These are phyloP conservation scores for Agrotis segetum DNA, from an alignment of 2,888 invertebrate species.

Conservation along the genomic window DNA sequence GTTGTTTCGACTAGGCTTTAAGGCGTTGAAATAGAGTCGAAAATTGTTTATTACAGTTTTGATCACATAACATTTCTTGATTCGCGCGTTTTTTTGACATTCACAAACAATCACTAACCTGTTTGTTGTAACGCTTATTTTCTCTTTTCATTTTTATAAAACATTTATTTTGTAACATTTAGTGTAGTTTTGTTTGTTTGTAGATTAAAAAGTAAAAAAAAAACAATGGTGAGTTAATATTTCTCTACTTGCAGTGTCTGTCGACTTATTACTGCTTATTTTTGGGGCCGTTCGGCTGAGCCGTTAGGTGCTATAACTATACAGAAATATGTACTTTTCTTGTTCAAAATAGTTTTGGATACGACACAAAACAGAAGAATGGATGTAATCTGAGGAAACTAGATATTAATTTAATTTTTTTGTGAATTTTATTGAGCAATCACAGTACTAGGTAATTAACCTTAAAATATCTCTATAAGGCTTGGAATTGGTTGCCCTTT, in stretches of 20 bases:
- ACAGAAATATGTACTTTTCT: background rate
- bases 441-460: slow-evolving; percentile 10
- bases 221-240: slow-evolving; percentile 48
- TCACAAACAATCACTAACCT: slow-evolving; percentile 45
- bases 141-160: slow-evolving; percentile 13
- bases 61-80: slow-evolving; percentile 20
- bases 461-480: slow-evolving; percentile 5
- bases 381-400: too few species aligned
- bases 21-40: rapidly evolving
- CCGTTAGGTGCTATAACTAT: background rate
- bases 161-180: slow-evolving; percentile 26
- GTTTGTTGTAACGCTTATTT: slow-evolving; percentile 46
- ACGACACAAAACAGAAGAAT: background rate
- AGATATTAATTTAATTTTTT: too few species aligned
- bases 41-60: slow-evolving; percentile 8
- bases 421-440: background rate
- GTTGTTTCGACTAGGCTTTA: background rate
- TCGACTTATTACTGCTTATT: background rate
- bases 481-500: too few species aligned
- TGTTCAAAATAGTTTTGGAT: background rate
- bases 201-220: slow-evolving; percentile 20
- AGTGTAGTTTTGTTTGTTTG: slow-evolving; percentile 5
- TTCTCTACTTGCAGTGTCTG: background rate
- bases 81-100: slow-evolving; percentile 71
- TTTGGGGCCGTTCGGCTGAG: background rate